Percentiles rank a stretch among this genome's conserved stretches.
These are phyloP conservation scores for Orchesella cincta DNA, from an alignment of 1,140 invertebrate species.

Conservation along the genomic window DNA sequence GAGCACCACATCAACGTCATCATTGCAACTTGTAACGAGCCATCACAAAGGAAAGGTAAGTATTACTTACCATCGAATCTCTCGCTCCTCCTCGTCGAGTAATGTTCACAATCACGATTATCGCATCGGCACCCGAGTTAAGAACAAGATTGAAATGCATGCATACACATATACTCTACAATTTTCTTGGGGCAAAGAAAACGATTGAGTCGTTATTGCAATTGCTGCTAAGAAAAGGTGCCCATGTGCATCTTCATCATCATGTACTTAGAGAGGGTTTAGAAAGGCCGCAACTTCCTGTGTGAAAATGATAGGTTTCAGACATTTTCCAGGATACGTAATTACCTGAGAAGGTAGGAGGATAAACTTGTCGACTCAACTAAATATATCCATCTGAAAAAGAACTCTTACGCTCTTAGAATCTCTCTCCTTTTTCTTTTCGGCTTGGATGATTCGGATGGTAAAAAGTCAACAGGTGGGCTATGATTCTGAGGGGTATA, in stretches of 20 bases:
- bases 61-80: too few species aligned
- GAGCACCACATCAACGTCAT: too few species aligned
- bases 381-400: constrained; percentile 25
- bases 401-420: not conserved
- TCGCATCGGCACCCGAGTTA: too few species aligned
- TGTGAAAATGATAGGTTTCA: constrained; percentile 50
- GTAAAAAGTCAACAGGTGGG: constrained; percentile 27
- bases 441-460: constrained; percentile 12
- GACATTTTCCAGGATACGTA: constrained; percentile 47
- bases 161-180: too few species aligned
- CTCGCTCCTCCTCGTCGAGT: too few species aligned
- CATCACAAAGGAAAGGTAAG: too few species aligned
- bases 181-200: not conserved
- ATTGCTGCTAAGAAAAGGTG: not conserved
- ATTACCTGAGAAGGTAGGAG: constrained; percentile 35
- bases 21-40: too few species aligned
- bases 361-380: constrained; percentile 15
- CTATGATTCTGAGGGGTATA: constrained; percentile 10
- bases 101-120: too few species aligned
- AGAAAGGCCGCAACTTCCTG: constrained; percentile 48
- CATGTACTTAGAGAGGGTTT: constrained; percentile 7
- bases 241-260: constrained; percentile 20
- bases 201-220: constrained; percentile 11
- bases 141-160: too few species aligned
- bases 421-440: not conserved